Evolutionary conservation across 1,140 invertebrate genomes (phyloP), one percentile per base, ranked within the genome.

Genomic region (Phthorimaea operculella): DNA sequence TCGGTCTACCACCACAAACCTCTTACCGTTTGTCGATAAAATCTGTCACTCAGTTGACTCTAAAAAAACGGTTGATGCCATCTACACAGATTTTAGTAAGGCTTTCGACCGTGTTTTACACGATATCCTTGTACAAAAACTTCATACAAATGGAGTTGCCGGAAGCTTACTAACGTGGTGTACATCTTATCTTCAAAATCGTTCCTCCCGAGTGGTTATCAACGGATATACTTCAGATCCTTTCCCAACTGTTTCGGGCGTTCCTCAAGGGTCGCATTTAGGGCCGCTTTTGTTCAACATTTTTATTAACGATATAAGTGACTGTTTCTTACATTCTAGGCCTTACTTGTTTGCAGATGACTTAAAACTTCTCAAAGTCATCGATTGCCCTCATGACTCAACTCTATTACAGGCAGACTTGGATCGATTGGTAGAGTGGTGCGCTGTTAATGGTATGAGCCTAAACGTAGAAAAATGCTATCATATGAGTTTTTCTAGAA

Each of bases 81-180:
- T 68, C 10, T 68, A 66, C 33, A 63, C 64, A 0, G 61, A 63
- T 42, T 60, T 63, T 9, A 58, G 57, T 47, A 66, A 63, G 14
- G 64, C 64, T 1, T 66, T 66, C 49, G 58, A 66, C 18, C 44
- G 52, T 15, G 58, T 66, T 0, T 14, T 39, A 3, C 64, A 67
- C 47, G 21, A 50, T 12, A 51, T 64, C 1, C 33, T 67, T 11
- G 4, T 61, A 4, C n/a, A 52, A 4, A 67, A 67, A 56, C 33
- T 63, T 8, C 3, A 42, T 4, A 28, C 1, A 2, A 58, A 62
- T 33, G 65, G 65, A 11, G 33, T 68, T 10, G 33, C 50, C 9
- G 58, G 54, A 4, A 33, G 14, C 10, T n/a, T 63, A 10, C 14
- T 60, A 8, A 36, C 48, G 9, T 68, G 65, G 62, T 39, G 60